Evolutionary conservation across 1,140 invertebrate species (phyloP).

Genomic region (Tyrophagus putrescentiae): DNA sequence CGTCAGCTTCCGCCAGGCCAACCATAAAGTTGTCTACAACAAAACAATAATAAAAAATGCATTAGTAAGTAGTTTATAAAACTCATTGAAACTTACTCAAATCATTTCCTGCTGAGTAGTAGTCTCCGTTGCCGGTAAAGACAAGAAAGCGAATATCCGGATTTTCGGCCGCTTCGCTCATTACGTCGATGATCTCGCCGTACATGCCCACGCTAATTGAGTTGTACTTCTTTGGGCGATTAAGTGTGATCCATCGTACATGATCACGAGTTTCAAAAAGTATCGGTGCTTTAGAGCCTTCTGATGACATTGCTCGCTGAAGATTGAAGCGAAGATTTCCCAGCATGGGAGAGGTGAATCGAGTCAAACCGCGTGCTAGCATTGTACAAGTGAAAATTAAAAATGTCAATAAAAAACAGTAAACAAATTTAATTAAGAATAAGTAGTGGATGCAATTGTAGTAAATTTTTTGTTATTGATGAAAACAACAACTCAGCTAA

Average conservation of each 20-base stretch:
- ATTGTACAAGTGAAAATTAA: no score
- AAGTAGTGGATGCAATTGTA: no score
- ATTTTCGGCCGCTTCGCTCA: slow-evolving; percentile 50
- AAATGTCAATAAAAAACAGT: no score
- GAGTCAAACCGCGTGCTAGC: no score
- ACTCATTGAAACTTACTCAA: slow-evolving; percentile 37
- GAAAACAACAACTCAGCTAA: no score
- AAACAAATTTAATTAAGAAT: no score
- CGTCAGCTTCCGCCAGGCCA: slow-evolving; percentile 32
- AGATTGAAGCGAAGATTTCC: no score
- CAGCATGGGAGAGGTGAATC: no score
- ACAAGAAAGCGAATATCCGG: slow-evolving; percentile 43
- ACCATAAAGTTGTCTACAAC: slow-evolving; percentile 26
- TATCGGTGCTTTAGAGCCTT: no score
- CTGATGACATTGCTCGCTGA: no score
- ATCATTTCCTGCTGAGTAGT: slow-evolving; percentile 74
- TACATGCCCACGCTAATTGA: slow-evolving; percentile 57
- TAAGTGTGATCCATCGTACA: slow-evolving; percentile 48
- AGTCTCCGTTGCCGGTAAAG: slow-evolving; percentile 58
- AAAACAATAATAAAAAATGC: slow-evolving; percentile 10
- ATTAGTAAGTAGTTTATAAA: slow-evolving; percentile 21
- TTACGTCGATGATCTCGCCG: slow-evolving; percentile 40
- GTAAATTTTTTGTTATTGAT: no score
- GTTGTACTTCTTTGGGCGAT: slow-evolving; percentile 60
- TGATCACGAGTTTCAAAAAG: slow-evolving; percentile 33